Percentiles rank a stretch among this genome's conserved stretches.
Conservation (phyloP, 2,888 invertebrate species). For the Ormyrus pomaceus region DNA sequence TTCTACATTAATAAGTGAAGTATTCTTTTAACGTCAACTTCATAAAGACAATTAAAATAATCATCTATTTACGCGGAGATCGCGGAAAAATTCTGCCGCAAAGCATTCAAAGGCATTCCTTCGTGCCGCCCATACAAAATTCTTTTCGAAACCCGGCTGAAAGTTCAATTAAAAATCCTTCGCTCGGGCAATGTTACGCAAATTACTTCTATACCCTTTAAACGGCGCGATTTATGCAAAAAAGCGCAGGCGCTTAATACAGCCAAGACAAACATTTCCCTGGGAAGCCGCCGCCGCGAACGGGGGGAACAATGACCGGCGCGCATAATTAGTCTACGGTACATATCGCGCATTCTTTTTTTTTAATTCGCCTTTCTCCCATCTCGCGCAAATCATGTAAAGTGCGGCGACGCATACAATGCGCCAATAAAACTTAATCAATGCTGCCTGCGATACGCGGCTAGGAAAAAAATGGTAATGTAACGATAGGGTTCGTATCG, state of each 20-base stretch:
- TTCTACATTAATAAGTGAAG: slow-evolving; percentile 3
- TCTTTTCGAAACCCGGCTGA: slow-evolving; percentile 15
- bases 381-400: slow-evolving; percentile 38
- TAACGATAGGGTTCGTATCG: slow-evolving; percentile 1
- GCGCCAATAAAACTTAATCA: slow-evolving; percentile 47
- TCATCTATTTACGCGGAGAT: no score
- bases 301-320: slow-evolving; percentile 36
- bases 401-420: slow-evolving; percentile 38
- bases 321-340: slow-evolving; percentile 37
- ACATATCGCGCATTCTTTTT: slow-evolving; percentile 36
- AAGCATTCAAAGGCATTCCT: no score
- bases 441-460: slow-evolving; percentile 15
- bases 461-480: slow-evolving; percentile 5
- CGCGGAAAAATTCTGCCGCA: no score
- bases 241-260: slow-evolving; percentile 35
- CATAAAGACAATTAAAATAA: no score
- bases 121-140: background rate
- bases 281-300: slow-evolving; percentile 12
- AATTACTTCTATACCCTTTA: slow-evolving; percentile 42
- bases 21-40: slow-evolving; percentile 30
- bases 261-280: slow-evolving; percentile 34
- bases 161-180: slow-evolving; percentile 52
- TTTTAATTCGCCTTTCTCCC: slow-evolving; percentile 42
- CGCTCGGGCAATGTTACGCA: slow-evolving; percentile 29
- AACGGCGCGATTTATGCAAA: slow-evolving; percentile 41